phyloP scores from a whole-genome alignment of 2,113 vertebrate genomes.

The Sterrhoptilus dennistouni region DNA sequence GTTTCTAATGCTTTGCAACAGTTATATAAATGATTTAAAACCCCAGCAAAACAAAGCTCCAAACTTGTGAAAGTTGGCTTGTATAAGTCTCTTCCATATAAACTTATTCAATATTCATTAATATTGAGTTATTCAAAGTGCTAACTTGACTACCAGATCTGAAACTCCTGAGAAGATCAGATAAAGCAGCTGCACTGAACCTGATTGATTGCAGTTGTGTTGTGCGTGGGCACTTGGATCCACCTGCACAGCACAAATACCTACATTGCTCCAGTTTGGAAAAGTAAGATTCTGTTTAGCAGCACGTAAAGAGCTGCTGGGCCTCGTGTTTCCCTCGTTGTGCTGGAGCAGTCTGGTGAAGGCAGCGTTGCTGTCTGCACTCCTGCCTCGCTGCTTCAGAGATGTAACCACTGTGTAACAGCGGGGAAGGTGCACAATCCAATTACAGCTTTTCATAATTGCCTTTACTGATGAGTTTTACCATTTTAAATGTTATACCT shows the following conservation, averaged over 20 bases:
- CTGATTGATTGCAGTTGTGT: background rate
- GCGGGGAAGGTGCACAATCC: background rate
- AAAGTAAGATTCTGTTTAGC: background rate
- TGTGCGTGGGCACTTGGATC: background rate
- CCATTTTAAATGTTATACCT: background rate
- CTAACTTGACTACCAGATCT: background rate
- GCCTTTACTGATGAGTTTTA: background rate
- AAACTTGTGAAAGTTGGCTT: background rate
- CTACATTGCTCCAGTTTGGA: background rate
- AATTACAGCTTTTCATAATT: background rate
- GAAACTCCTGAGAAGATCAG: background rate
- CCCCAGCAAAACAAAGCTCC: fast-evolving
- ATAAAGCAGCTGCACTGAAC: background rate
- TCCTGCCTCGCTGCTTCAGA: background rate
- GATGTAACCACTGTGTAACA: background rate
- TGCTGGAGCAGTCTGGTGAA: background rate
- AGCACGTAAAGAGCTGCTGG: background rate
- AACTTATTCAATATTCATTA: background rate
- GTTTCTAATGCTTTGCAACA: background rate
- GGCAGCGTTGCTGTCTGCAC: background rate
- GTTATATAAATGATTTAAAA: background rate
- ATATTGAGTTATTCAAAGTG: background rate
- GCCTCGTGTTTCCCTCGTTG: background rate
- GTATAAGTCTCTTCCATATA: background rate
- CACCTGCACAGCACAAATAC: background rate